Base-by-base conservation (phyloP, 2,888 invertebrate species). In the Ischnura elegans region DNA sequence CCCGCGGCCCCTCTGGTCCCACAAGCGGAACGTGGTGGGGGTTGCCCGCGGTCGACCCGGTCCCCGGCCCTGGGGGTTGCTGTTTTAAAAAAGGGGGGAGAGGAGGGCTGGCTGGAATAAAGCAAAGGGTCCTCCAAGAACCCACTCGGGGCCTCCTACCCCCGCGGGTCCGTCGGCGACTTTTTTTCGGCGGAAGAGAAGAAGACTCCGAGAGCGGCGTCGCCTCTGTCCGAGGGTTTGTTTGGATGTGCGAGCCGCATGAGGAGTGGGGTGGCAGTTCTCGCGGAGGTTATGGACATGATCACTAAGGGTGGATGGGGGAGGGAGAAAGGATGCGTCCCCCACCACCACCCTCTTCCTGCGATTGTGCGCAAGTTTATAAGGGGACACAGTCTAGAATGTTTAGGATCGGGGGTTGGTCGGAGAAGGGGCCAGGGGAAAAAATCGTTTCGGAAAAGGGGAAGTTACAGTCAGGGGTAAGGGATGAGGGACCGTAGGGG, bases 301-400 rank as follows among this genome's bases (percentile, higher is more conserved):
- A 76, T 76, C 76, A 76, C 36, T 36, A 3, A 25, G 76, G 36
- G 76, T 36, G 25, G 8, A 76, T 10, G 55, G 55, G 55, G 55
- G 86, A 4, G 46, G 46, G 76, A 76, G 36, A n/a, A n/a, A 16
- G 76, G 16, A 76, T 2, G 76, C 0, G 85, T 6, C 43, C 43
- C 85, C 42, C n/a, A n/a, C 85, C 43, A 36, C 51, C 19, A 6
- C 55, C 21, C 19, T 25, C 66, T 90, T 90, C 61, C 90, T 43
- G 90, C 55, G 61, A 42, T 42, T 55, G 90, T 76, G 76, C 76
- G 76, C 76, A 25, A 29, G 76, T 76, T 76, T 76, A n/a, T 76
- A 29, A 36, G 76, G 36, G 36, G 36, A 36, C 29, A n/a, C 36
- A 16, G 76, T 36, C n/a, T n/a, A n/a, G 51, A 87, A 87, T 51